Base-by-base conservation (phyloP, 2,888 invertebrate genomes). In the Prosapia bicincta region DNA sequence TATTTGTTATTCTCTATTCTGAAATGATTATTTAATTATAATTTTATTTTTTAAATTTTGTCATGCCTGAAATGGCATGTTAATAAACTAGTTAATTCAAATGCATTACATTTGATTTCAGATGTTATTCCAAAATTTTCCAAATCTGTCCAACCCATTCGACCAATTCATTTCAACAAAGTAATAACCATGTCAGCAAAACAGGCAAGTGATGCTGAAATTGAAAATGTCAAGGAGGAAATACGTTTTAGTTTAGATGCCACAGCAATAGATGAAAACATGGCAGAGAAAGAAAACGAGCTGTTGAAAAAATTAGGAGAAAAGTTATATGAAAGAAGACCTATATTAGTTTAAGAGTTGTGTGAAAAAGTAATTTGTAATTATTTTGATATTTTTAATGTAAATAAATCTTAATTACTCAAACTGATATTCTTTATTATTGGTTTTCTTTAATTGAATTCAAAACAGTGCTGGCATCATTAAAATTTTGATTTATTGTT, bases 151-250 rank as follows among this genome's bases (percentile, higher is more conserved):
- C 87, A 89, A 76, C 95, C 97, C 0, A 86, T 89, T 70, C 89
- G 86, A 80, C 80, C 90, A 0, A 84, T 96, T 6, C 86, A 89
- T 73, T 97, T 98, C 85, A 89, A 92, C 79, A 89, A 92, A 80
- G 88, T 97, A 74, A 84, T 96, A 76, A 89, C 92, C 0, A 92
- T 96, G 80, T 94, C 95, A 3, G 92, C 93, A 0, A 87, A 89
- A 78, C 83, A 84, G 15, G 84, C 87, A 7, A 82, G 87, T 25
- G 84, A 87, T 72, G 82, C 88, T 26, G 83, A 88, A 54, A 84
- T 87, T 20, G 84, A 85, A 73, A 84, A 87, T 28, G 86, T 95
- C 0, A 94, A 93, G 83, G 79, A 86, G 2, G 85, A 87, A 26
- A 83, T 95, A 71, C 86, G 95, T 72, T 84, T 86, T 71, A 86